Conservation (phyloP, 1,140 invertebrate genomes). For the Odontomachus brunneus region DNA sequence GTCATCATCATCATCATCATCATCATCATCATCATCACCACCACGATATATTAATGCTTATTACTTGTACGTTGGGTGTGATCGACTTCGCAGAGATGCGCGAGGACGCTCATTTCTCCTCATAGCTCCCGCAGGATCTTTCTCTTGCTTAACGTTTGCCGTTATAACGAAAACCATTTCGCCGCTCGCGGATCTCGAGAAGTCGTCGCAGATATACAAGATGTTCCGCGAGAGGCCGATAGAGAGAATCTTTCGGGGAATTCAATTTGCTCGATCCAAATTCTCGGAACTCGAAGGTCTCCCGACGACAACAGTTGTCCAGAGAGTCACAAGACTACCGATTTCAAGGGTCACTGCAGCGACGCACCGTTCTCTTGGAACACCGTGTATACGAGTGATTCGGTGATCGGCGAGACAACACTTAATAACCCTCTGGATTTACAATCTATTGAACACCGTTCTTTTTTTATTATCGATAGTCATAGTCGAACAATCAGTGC, state of each 20-base stretch:
- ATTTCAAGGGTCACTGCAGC: too few relatives aligned
- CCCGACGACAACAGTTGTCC: too few relatives aligned
- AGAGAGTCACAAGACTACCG: too few relatives aligned
- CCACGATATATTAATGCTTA: conserved; percentile 26
- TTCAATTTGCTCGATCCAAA: background rate
- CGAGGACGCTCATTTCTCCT: background rate
- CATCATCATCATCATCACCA: background rate
- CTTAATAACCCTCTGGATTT: conserved; percentile 76
- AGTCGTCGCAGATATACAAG: conserved; percentile 38
- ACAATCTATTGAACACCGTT: conserved; percentile 85
- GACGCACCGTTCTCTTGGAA: conserved; percentile 13
- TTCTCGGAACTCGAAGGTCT: background rate
- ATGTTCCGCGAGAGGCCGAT: conserved; percentile 7
- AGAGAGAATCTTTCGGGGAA: background rate
- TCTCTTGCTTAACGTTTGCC: too few relatives aligned
- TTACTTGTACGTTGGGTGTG: conserved; percentile 30
- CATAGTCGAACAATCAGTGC: conserved; percentile 86
- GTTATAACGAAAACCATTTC: background rate
- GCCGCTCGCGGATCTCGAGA: conserved; percentile 53
- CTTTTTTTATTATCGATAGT: conserved; percentile 85
- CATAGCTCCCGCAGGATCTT: background rate
- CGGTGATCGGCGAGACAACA: conserved; percentile 69
- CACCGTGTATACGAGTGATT: conserved; percentile 44
- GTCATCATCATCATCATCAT: background rate
- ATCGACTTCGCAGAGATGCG: conserved; percentile 19